These are phyloP conservation scores for Fukomys damarensis DNA, from an alignment of 2,113 vertebrate species.

Conservation along the genomic window DNA sequence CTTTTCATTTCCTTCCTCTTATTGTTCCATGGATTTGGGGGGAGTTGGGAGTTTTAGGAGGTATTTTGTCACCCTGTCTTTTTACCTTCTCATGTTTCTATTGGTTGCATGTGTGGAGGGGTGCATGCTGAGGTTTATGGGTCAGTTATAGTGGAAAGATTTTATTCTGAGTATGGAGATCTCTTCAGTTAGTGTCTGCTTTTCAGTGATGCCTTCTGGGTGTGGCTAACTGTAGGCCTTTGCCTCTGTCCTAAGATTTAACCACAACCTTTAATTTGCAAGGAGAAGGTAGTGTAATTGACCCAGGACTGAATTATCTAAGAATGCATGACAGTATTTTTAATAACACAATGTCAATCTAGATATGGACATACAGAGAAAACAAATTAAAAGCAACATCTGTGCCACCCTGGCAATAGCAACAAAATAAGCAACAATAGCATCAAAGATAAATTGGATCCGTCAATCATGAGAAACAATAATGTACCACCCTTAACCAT, in stretches of 20 bases:
- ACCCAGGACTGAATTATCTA: background rate
- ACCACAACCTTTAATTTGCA: background rate
- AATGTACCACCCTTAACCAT: background rate
- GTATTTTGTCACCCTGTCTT: background rate
- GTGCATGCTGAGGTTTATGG: background rate
- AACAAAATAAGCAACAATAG: background rate
- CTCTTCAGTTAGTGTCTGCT: background rate
- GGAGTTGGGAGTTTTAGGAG: background rate
- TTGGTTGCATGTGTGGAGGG: background rate
- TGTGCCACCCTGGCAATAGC: background rate
- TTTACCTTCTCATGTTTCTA: background rate
- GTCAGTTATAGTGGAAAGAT: background rate
- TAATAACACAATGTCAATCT: background rate
- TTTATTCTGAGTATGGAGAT: background rate
- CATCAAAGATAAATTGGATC: background rate
- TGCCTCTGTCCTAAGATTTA: background rate
- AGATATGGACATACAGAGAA: background rate
- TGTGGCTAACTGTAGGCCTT: background rate
- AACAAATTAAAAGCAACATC: background rate
- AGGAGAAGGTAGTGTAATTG: background rate
- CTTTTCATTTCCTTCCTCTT: background rate
- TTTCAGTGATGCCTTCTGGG: background rate
- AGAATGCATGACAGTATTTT: background rate
- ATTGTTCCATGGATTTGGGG: background rate
- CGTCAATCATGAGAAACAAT: background rate